Evolutionary conservation across 2,888 invertebrate species (phyloP), one percentile per base, ranked within the genome.

Genomic region (Imbricaverruca yamaguchii): DNA sequence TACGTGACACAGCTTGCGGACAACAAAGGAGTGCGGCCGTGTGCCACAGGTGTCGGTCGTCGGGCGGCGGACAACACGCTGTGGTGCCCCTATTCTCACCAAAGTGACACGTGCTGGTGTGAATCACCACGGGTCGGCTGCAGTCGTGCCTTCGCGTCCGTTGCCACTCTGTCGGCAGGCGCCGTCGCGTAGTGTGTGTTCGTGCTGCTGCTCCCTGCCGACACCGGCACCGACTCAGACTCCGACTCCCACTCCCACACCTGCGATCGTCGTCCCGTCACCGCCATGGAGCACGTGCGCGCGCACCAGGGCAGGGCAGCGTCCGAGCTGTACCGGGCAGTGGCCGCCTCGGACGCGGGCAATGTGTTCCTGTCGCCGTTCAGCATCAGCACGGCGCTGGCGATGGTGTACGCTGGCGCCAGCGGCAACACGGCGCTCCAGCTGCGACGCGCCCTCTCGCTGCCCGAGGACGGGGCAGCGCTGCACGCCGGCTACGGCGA

Each of bases 281-380:
- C 15, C 69, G 15, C 10, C 53, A 74, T 74, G 74, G 74, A 74
- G 7, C 15, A 13, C 55, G 74, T 74, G 21, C 13, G 3, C 0
- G 21, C 12, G 8, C 74, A 74, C 55, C 74, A 74, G 74, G 55
- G 10, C 74, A 55, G 15, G 53, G 74, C 74, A 1, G 74, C 74
- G 21, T 53, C 53, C 9, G 53, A 55, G 4, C 74, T 74, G 53
- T 74, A 74, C 74, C 74, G 74, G 53, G 74, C 55, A 1, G 55
- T 74, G 74, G 55, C 74, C 55, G 74, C 11, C 21, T 53, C 53
- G 9, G 18, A 13, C 7, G 56, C 10, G 13, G 84, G 84, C 80
- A 95, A 95, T 87, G 88, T 95, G 69, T 94, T 96, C 89, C 94
- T 94, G 87, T 95, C 95, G 11, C 95, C 95, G 0, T 93, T 93